These are phyloP conservation scores for Troilus luridus DNA, from an alignment of 2,888 invertebrate genomes.

Conservation along the genomic window DNA sequence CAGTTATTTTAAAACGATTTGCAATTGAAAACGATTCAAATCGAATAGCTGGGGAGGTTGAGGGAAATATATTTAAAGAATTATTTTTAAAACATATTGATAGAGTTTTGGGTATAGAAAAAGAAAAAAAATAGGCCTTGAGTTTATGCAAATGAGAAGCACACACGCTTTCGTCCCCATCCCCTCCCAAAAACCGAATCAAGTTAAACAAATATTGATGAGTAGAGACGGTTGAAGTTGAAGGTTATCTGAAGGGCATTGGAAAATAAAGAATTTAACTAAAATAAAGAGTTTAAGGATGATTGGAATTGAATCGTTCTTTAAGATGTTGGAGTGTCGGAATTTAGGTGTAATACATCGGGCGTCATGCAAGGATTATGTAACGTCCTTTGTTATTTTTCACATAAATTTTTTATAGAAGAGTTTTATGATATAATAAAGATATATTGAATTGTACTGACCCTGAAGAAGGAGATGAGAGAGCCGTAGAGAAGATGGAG, in stretches of 20 bases:
- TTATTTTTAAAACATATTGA: neutral
- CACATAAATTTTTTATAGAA: neutral
- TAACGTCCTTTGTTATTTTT: neutral
- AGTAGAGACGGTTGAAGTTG: neutral
- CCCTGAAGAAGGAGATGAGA: neutral
- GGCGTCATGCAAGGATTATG: neutral
- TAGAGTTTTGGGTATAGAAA: neutral
- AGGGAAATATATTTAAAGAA: neutral
- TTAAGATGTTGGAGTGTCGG: neutral
- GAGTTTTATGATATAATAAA: neutral
- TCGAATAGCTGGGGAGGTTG: too few relatives aligned
- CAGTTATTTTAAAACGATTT: conserved; percentile 27
- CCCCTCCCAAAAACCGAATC: conserved; percentile 16
- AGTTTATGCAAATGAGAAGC: conserved; percentile 14
- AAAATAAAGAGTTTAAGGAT: neutral
- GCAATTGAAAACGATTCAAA: neutral
- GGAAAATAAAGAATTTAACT: neutral
- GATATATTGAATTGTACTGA: neutral
- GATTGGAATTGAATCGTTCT: neutral
- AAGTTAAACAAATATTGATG: conserved; percentile 10
- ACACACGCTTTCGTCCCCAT: conserved; percentile 13
- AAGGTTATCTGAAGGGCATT: neutral
- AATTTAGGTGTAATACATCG: neutral
- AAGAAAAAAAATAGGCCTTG: neutral
- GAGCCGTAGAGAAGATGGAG: neutral